phyloP scores from a whole-genome alignment of 2,888 invertebrate genomes.

The Torymus tubicola region DNA sequence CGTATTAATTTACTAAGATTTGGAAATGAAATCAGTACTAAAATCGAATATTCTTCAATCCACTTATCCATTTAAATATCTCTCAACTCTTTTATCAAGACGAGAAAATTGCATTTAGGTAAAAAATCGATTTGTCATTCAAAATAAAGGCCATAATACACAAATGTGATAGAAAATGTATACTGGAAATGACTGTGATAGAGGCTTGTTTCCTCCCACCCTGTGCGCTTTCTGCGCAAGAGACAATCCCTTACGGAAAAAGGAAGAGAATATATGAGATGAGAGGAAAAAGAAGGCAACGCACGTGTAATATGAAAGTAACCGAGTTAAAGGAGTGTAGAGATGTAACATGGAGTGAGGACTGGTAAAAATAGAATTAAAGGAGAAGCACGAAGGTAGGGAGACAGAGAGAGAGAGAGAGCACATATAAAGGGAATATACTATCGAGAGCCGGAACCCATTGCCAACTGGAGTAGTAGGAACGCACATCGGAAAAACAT shows the following conservation, averaged over 20 bases:
- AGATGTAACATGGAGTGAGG: no score
- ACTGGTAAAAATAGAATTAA: neutral
- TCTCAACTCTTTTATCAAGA: neutral
- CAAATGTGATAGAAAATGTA: conserved; percentile 34
- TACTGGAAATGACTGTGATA: conserved; percentile 20
- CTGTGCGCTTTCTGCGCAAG: neutral
- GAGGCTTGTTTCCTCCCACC: conserved; percentile 7
- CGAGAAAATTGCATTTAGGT: conserved; percentile 33
- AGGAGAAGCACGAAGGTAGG: conserved; percentile 2
- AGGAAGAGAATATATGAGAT: neutral
- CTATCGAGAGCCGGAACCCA: conserved; percentile 21
- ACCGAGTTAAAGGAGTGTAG: conserved; percentile 16
- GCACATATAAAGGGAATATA: conserved; percentile 36
- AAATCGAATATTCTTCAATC: no score
- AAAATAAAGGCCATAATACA: no score
- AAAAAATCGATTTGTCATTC: conserved; percentile 40
- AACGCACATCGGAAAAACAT: conserved; percentile 24
- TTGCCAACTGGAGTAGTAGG: conserved; percentile 25
- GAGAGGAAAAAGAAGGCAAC: neutral
- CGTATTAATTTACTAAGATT: no score
- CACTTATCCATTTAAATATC: neutral
- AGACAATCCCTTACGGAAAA: conserved; percentile 23
- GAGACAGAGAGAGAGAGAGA: neutral
- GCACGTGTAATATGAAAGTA: conserved; percentile 16
- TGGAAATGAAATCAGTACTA: no score